Evolutionary conservation across 2,113 vertebrate genomes (phyloP).

Genomic region (Coptodon rendalli): DNA sequence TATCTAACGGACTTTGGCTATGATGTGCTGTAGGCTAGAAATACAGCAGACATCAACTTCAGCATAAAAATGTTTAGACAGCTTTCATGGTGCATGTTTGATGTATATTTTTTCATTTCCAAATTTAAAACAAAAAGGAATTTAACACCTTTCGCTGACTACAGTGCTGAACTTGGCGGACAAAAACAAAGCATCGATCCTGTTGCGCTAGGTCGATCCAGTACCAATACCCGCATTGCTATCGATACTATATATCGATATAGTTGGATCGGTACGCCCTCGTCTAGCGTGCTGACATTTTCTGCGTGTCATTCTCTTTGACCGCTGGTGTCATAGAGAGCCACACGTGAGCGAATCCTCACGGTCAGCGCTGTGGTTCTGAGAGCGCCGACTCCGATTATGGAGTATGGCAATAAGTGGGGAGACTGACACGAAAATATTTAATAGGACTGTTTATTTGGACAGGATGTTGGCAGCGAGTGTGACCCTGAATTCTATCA

Average conservation of each 20-base stretch:
- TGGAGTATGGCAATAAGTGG: conserved; percentile 21
- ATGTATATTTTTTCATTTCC: background rate
- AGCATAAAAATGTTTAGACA: background rate
- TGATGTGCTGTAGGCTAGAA: background rate
- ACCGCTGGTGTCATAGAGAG: conserved; percentile 9
- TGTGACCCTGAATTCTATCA: conserved; percentile 37
- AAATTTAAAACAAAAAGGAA: background rate
- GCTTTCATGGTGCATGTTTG: background rate
- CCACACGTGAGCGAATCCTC: conserved; percentile 29
- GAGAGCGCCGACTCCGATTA: conserved; percentile 10
- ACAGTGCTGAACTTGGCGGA: accelerated
- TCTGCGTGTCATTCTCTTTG: background rate
- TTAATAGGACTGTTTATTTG: conserved; percentile 51
- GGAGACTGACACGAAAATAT: conserved; percentile 29
- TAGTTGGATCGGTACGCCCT: background rate
- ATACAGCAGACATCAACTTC: background rate
- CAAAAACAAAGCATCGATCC: background rate
- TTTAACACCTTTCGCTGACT: background rate
- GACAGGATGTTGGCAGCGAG: conserved; percentile 28
- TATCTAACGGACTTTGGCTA: background rate
- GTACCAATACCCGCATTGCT: background rate
- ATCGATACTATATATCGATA: background rate
- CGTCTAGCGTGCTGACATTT: background rate
- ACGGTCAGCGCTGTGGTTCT: background rate
- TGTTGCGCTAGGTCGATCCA: background rate